phyloP scores from a whole-genome alignment of 2,888 invertebrate genomes.

The Cheilosia grossa region DNA sequence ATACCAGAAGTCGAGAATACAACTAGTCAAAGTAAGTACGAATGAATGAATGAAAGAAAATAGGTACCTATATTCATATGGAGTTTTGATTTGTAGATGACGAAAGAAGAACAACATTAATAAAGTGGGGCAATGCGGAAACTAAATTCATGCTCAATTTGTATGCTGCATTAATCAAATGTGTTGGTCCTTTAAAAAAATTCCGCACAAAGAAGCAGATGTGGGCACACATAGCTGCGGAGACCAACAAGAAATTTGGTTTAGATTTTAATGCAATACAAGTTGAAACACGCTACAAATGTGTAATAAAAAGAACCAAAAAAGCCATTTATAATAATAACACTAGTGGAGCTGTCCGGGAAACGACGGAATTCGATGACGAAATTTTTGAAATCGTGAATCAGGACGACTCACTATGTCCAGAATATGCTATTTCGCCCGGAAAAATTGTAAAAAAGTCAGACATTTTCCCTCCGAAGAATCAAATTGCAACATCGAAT shows the following conservation, averaged over 20 bases:
- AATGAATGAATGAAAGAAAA: no score
- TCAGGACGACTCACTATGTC: not conserved
- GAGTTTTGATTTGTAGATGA: no score
- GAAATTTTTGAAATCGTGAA: not conserved
- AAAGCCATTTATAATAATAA: not conserved
- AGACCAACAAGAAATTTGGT: not conserved
- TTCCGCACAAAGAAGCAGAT: not conserved
- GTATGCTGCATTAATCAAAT: not conserved
- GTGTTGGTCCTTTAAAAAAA: not conserved
- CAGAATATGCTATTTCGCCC: not conserved
- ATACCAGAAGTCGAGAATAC: no score
- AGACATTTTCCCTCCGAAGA: not conserved
- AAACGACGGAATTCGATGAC: not conserved
- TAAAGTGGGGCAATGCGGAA: not conserved
- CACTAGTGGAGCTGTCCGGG: no score
- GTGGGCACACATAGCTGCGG: not conserved
- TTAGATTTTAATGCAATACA: not conserved
- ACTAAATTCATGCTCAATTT: not conserved
- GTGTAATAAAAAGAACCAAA: not conserved
- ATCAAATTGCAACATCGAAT: not conserved
- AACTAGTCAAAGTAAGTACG: no score
- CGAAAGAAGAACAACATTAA: not conserved
- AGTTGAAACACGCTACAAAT: not conserved
- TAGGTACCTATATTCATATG: no score
- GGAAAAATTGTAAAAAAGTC: not conserved